Base-by-base conservation (phyloP, 2,888 invertebrate species). In the Oscheius sp. region DNA sequence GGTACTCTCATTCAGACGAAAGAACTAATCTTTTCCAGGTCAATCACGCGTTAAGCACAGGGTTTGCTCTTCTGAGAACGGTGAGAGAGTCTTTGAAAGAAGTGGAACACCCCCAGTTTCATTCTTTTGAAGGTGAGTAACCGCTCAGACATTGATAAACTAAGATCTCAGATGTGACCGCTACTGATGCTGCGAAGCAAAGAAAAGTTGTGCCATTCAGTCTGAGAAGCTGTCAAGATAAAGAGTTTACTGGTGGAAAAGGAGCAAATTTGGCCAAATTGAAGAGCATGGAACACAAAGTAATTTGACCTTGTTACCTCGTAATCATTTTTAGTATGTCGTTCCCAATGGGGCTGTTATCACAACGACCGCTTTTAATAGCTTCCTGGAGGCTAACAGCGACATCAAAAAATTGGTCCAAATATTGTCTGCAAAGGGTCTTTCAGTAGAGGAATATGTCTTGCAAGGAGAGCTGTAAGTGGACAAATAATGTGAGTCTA, bases 251-350 rank as follows among this genome's bases (percentile, higher is more conserved):
- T 0, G 95, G 95, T 0, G 94, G 94, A 0, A 95, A 94, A 89
- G 94, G 93, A 10, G 92, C 93, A 1, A 94, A 94, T 1, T 90
- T 95, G 13, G 93, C 93, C 0, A 89, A 93, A 53, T 90, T 94
- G 60, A 90, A 91, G 9, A 89, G 89, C 29, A 83, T 90, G 63
- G 84, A 89, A 35, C 74, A 73, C 48, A 76, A 77, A 65, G 79
- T 79, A 59, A 53, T 5, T 7, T n/a, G 13, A 9, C 29, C 5
- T 13, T 33, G 29, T 47, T 11, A 2, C 21, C 5, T 48, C 42
- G 9, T 21, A 29, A 13, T 63, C 4, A 13, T 13, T 58, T 79
- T 73, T 51, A 83, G 79, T 87, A 80, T 51, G 57, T 73, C 47
- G 85, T 87, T 1, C 87, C 87, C 0, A 65, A 60, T 10, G 87